Evolutionary conservation across 2,888 invertebrate genomes (phyloP), one percentile per base, ranked within the genome.

Genomic region (Oxystoma pomonae): DNA sequence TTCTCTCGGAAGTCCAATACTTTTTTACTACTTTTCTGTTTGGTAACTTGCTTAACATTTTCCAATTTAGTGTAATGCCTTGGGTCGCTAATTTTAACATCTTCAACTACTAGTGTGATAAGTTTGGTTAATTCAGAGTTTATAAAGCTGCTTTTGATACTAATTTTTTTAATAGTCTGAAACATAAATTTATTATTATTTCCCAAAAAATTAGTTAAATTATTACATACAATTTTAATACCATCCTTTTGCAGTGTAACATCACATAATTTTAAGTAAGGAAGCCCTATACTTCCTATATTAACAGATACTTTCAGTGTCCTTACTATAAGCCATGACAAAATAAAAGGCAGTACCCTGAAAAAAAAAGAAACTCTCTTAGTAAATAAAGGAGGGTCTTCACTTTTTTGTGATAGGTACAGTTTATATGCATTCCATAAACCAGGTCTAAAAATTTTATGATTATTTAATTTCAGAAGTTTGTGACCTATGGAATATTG

Each of bases 111-210:
- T 18, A 94, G 87, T 1, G 92, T 91, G 1, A 94, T 81, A 16
- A 94, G 79, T 78, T 94, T 94, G 19, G 91, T 92, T 60, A 94
- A 90, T 71, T 94, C 94, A 1, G 93, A 92, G 77, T 92, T 94
- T 70, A 94, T 87, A 75, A 93, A 89, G 80, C 93, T 94, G 77
- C 94, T 94, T 61, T 91, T 87, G 69, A 94, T 85, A 68, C 92
- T 89, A 70, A 94, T 86, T 78, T 93, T 91, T 74, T 93, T 90
- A 65, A 94, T 89, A 79, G 92, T 90, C 94, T 94, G 77, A 20
- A 81, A 81, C 64, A 49, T 9, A 70, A 69, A 67, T 49, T n/a
- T n/a, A n/a, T n/a, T n/a, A n/a, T n/a, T n/a, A 19, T 49, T 22
- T 58, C 9, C 19, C n/a, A 57, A 56, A 22, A 16, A 58, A 58